Evolutionary conservation across 1,140 invertebrate genomes (phyloP).

Genomic region (Pemphigus obesinymphae): DNA sequence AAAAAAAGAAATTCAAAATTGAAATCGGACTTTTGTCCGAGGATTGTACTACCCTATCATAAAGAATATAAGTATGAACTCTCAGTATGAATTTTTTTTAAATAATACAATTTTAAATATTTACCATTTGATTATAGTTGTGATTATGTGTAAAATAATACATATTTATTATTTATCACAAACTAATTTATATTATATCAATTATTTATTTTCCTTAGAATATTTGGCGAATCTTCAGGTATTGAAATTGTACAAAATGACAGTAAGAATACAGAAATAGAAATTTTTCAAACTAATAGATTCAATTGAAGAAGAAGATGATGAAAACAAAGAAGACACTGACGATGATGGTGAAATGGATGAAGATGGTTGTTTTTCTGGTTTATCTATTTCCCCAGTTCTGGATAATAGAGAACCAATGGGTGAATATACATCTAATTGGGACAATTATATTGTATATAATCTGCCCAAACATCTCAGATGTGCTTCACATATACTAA

Average conservation of each 20-base stretch:
- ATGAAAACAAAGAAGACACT: not conserved
- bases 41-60: too few species aligned
- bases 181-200: too few species aligned
- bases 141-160: not conserved
- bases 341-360: not conserved
- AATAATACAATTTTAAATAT: too few species aligned
- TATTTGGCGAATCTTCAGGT: not conserved
- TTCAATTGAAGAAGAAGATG: not conserved
- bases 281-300: not conserved
- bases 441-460: not conserved
- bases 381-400: too few species aligned
- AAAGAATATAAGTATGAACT: too few species aligned
- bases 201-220: not conserved
- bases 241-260: not conserved
- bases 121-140: not conserved
- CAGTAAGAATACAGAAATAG: not conserved
- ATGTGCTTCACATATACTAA: too few species aligned
- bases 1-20: too few species aligned
- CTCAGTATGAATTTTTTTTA: too few species aligned
- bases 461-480: not conserved
- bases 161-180: too few species aligned
- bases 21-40: too few species aligned
- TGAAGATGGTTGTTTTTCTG: too few species aligned
- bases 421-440: not conserved
- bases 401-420: too few species aligned